Evolutionary conservation across 2,797 vertebrate genomes (phyloP), one percentile per base, ranked within the genome.

Genomic region (Cirrhinus molitorella): DNA sequence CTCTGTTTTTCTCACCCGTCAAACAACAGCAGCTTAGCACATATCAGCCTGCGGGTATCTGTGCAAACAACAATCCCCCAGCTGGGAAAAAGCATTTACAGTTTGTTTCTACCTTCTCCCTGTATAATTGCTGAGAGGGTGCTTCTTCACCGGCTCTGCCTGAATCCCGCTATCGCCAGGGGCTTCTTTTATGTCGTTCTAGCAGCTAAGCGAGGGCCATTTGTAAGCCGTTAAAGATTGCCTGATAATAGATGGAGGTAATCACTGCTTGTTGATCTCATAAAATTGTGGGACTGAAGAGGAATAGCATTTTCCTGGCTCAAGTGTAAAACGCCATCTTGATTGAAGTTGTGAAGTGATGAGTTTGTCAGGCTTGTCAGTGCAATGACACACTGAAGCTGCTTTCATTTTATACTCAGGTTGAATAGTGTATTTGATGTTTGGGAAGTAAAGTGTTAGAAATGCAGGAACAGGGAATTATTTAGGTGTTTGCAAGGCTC

Each of bases 31-130:
- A 91, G 81, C 90, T 88, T 90, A 84, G 72, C 82, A 91, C 90
- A 93, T 85, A 94, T 92, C 89, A 91, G 92, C 93, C 93, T 88
- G 89, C 79, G 91, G 94, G 92, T 92, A 92, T 93, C 89, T 91
- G 85, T 77, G 88, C 90, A 94, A 94, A 94, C 92, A 94, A 91
- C 89, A 88, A 92, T 91, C 89, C 92, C 94, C 92, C 91, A 91
- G 89, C 86, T 89, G 93, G 92, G 89, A 93, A 91, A 76, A 86
- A 88, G 93, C 93, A 95, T 94, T 95, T 95, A 95, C 88, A 88
- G 83, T 85, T 53, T 55, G 51, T 80, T 57, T 70, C 66, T 25
- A 57, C 6, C 34, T 25, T 43, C 51, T 57, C 65, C 51, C 49
- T 70, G 49, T 31, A 14, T 70, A 37, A 53, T 34, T 73, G 49